These are phyloP conservation scores for Liolophura sinensis DNA, from an alignment of 1,140 invertebrate species.

Conservation along the genomic window DNA sequence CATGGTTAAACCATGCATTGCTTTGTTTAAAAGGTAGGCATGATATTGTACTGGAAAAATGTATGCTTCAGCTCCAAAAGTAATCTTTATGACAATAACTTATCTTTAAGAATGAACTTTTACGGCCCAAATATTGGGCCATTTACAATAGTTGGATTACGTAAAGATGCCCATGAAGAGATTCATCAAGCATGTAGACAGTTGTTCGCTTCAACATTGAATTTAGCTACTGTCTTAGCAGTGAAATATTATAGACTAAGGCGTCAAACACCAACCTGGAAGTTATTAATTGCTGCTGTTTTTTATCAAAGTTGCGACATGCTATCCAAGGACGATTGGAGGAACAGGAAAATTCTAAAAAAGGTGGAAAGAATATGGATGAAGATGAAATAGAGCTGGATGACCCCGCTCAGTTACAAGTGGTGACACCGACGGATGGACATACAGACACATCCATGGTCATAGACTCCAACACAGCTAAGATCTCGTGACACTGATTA, in stretches of 20 bases:
- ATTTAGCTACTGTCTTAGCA: neutral
- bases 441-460: constrained; percentile 14
- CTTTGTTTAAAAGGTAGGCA: too few species aligned
- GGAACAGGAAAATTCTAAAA: constrained; percentile 24
- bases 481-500: neutral
- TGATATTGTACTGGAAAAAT: too few species aligned
- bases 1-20: too few species aligned
- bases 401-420: constrained; percentile 26
- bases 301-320: constrained; percentile 31
- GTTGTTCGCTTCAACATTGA: neutral
- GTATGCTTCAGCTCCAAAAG: too few species aligned
- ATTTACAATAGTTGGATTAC: neutral
- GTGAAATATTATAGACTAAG: neutral
- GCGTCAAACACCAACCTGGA: neutral
- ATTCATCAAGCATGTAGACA: neutral
- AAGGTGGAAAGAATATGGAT: constrained; percentile 8
- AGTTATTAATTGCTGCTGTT: constrained; percentile 3
- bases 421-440: constrained; percentile 8
- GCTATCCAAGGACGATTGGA: constrained; percentile 46
- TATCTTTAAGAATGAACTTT: too few species aligned
- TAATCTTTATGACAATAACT: too few species aligned
- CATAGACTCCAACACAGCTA: constrained; percentile 9
- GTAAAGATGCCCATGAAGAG: neutral
- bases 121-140: too few species aligned
- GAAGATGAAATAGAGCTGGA: constrained; percentile 24